phyloP scores from a whole-genome alignment of 2,888 invertebrate genomes.

The Vanessa cardui region DNA sequence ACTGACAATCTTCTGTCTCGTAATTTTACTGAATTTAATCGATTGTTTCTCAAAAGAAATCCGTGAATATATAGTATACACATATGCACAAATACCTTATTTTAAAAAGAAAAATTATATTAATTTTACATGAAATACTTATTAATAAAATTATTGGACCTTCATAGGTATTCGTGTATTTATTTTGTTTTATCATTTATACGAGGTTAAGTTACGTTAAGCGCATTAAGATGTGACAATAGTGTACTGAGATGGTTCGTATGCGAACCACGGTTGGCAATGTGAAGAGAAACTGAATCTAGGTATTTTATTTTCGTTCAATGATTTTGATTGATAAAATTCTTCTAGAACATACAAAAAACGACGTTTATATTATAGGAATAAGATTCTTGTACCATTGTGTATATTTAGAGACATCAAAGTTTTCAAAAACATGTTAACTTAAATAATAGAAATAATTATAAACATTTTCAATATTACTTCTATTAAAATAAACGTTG shows the following conservation, averaged over 20 bases:
- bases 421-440: no score
- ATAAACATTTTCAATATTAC: background rate
- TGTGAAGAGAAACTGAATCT: slow-evolving; percentile 18
- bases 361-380: background rate
- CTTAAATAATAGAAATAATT: background rate
- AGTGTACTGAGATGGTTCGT: slow-evolving; percentile 15
- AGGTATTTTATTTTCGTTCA: slow-evolving; percentile 19
- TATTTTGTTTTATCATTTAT: background rate
- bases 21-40: slow-evolving; percentile 70
- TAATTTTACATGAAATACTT: no score
- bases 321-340: slow-evolving; percentile 13
- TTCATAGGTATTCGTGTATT: background rate
- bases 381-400: background rate
- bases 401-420: no score
- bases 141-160: no score
- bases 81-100: no score
- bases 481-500: background rate
- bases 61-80: slow-evolving; percentile 1
- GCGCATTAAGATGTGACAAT: background rate
- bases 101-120: background rate
- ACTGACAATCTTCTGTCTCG: slow-evolving; percentile 74
- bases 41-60: slow-evolving; percentile 45
- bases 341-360: slow-evolving; percentile 11
- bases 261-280: slow-evolving; percentile 7
- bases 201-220: slow-evolving; percentile 7